Evolutionary conservation across 2,113 vertebrate genomes (phyloP).

Genomic region (Channa maculata): DNA sequence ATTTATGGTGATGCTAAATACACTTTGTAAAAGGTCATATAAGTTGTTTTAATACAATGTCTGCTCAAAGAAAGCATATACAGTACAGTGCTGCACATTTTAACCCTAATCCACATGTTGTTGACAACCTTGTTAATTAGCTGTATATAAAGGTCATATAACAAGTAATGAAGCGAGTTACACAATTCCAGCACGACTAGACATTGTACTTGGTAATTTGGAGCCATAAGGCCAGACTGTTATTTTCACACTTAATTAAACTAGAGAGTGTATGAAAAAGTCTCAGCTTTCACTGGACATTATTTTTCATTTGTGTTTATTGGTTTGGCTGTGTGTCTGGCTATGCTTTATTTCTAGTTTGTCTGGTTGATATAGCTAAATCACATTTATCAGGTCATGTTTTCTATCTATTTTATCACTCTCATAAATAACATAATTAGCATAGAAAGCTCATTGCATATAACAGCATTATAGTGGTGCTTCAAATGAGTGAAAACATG

Average conservation of each 20-base stretch:
- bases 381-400: neutral
- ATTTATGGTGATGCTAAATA: conserved; percentile 32
- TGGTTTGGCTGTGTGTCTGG: neutral
- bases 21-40: conserved; percentile 27
- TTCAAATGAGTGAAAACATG: conserved; percentile 25
- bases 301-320: neutral
- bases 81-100: conserved; percentile 8
- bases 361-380: neutral
- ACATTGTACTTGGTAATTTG: conserved; percentile 57
- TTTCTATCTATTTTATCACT: conserved; percentile 1
- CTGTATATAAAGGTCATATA: conserved; percentile 72
- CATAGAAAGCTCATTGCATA: conserved; percentile 1
- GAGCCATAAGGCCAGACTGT: conserved; percentile 43
- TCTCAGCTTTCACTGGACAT: conserved; percentile 2
- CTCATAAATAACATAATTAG: neutral
- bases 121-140: conserved; percentile 75
- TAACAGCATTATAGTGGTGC: neutral
- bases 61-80: neutral
- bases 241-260: conserved; percentile 59
- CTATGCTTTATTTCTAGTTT: neutral
- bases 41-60: conserved; percentile 1
- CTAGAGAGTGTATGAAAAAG: neutral
- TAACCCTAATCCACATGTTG: conserved; percentile 46
- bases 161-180: conserved; percentile 59
- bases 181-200: conserved; percentile 45